These are phyloP conservation scores for Drosophila sp. DNA, from an alignment of 1,140 invertebrate genomes.

Conservation along the genomic window DNA sequence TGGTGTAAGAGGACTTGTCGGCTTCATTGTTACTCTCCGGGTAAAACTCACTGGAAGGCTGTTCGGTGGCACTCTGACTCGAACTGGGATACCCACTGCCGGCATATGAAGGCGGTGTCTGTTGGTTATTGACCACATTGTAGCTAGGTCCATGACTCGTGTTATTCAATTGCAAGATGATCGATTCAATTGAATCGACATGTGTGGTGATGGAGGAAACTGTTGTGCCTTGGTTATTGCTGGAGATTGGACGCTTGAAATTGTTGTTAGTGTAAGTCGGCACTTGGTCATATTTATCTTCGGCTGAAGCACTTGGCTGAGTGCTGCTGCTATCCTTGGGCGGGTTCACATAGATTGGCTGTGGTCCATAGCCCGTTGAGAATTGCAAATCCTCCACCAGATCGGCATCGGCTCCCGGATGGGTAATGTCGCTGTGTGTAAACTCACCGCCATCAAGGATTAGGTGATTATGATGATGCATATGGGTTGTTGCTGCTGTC, in stretches of 20 bases:
- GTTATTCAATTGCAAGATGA: slow-evolving; percentile 88
- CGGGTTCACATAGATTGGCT: slow-evolving; percentile 67
- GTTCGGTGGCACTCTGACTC: slow-evolving; percentile 28
- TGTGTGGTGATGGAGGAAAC: slow-evolving; percentile 82
- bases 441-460: slow-evolving; percentile 71
- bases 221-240: slow-evolving; percentile 61
- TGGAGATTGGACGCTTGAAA: slow-evolving; percentile 47
- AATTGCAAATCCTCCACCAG: slow-evolving; percentile 79
- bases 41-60: slow-evolving; percentile 32
- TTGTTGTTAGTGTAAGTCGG: slow-evolving; percentile 61
- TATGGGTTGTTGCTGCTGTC: slow-evolving; percentile 1
- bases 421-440: slow-evolving; percentile 81
- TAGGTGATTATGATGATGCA: slow-evolving; percentile 67
- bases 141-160: slow-evolving; percentile 84
- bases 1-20: slow-evolving; percentile 60
- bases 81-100: slow-evolving; percentile 30
- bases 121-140: slow-evolving; percentile 69
- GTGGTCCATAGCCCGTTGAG: slow-evolving; percentile 78
- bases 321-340: slow-evolving; percentile 48
- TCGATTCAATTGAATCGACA: slow-evolving; percentile 85
- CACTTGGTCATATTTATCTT: slow-evolving; percentile 72
- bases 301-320: slow-evolving; percentile 22
- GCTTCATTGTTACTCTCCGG: slow-evolving; percentile 46
- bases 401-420: slow-evolving; percentile 80
- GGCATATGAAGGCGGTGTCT: slow-evolving; percentile 61